A percentile compares a stretch with the other conserved stretches of the same genome.
phyloP scores from a whole-genome alignment of 1,140 invertebrate genomes.

The Bombus fervidus region DNA sequence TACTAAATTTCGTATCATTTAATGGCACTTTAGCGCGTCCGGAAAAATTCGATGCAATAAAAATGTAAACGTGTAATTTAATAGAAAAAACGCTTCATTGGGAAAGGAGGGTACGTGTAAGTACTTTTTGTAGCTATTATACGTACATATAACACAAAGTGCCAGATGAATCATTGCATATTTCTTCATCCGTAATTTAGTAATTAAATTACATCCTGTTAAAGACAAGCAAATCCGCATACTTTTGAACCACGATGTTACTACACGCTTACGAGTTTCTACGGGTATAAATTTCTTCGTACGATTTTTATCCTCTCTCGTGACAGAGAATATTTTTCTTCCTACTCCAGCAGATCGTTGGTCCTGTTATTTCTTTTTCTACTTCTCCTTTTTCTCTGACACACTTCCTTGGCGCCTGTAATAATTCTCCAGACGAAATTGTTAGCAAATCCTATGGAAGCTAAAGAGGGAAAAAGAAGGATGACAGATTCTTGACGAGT shows the following conservation, averaged over 20 bases:
- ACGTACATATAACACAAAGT: background rate
- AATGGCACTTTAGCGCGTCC: fast-evolving
- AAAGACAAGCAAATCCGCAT: background rate
- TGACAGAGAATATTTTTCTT: background rate
- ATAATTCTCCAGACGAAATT: background rate
- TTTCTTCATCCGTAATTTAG: background rate
- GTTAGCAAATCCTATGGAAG: background rate
- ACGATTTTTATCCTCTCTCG: background rate
- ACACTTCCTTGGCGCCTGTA: background rate
- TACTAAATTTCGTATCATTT: too few relatives aligned
- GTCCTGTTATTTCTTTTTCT: background rate
- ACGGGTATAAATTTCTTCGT: background rate
- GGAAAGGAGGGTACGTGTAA: background rate
- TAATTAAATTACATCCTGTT: background rate
- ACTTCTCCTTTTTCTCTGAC: background rate
- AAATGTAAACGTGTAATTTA: too few relatives aligned
- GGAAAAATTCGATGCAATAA: too few relatives aligned
- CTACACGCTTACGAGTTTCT: background rate
- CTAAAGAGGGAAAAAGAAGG: background rate
- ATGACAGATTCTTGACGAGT: background rate
- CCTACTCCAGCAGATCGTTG: background rate
- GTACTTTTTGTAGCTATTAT: background rate
- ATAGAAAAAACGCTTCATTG: too few relatives aligned
- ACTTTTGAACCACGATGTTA: too few relatives aligned
- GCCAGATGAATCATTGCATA: background rate